phyloP scores from a whole-genome alignment of 2,888 invertebrate genomes.

The Idaea aversata region DNA sequence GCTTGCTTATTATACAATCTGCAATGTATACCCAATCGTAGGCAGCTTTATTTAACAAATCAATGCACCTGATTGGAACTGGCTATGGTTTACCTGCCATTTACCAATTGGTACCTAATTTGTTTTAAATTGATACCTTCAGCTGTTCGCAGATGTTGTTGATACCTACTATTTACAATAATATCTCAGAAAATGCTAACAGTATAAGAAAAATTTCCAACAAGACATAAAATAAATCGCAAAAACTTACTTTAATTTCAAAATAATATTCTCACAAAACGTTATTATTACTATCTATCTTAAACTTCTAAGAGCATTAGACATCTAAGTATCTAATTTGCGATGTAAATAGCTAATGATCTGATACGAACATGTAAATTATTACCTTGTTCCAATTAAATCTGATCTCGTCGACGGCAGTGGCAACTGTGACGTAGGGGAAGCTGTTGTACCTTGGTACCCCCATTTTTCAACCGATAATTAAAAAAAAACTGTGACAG shows the following conservation, averaged over 20 bases:
- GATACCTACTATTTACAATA: neutral
- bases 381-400: constrained; percentile 60
- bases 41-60: neutral
- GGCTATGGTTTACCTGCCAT: too few relatives aligned
- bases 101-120: too few relatives aligned
- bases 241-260: constrained; percentile 9
- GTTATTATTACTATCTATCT: constrained; percentile 4
- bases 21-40: neutral
- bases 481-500: too few relatives aligned
- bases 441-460: too few relatives aligned
- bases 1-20: neutral
- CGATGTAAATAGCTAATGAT: constrained; percentile 42
- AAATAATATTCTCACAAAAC: neutral
- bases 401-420: constrained; percentile 38
- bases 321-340: constrained; percentile 33
- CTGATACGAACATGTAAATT: constrained; percentile 51
- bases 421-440: constrained; percentile 42
- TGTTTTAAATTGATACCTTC: too few relatives aligned
- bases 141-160: neutral
- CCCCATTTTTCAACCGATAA: too few relatives aligned
- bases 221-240: neutral
- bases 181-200: neutral
- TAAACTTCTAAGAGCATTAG: constrained; percentile 42
- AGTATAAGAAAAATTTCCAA: neutral
- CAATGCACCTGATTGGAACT: too few relatives aligned